Percentiles rank a stretch among this genome's conserved stretches.
phyloP scores from a whole-genome alignment of 92 coral and sea anemone species.

The Chrysogorgia sp. region DNA sequence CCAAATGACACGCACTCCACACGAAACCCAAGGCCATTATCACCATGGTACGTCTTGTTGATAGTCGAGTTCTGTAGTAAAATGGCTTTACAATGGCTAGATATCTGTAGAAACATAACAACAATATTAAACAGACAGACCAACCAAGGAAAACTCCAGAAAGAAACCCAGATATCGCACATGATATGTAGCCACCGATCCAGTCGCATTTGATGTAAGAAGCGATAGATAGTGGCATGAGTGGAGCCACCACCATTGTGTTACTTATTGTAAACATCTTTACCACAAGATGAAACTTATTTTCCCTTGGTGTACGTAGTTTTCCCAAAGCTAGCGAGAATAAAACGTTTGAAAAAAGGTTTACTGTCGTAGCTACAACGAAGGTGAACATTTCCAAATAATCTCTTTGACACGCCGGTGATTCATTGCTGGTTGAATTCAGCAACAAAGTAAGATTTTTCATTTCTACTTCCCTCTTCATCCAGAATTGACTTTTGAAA shows the following conservation, averaged over 20 bases:
- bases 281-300: slow-evolving; percentile 74
- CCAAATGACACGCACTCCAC: slow-evolving; percentile 70
- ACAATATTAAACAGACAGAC: slow-evolving; percentile 72
- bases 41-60: slow-evolving; percentile 60
- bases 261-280: slow-evolving; percentile 73
- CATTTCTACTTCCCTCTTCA: neutral
- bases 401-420: slow-evolving; percentile 5
- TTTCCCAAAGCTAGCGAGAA: slow-evolving; percentile 79
- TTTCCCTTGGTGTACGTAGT: slow-evolving; percentile 69
- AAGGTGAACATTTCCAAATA: slow-evolving; percentile 37
- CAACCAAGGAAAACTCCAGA: slow-evolving; percentile 76
- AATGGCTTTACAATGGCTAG: slow-evolving; percentile 81
- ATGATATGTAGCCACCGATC: slow-evolving; percentile 72
- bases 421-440: neutral
- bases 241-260: slow-evolving; percentile 64
- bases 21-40: slow-evolving; percentile 59
- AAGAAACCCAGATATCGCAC: slow-evolving; percentile 74
- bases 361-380: neutral
- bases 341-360: slow-evolving; percentile 58
- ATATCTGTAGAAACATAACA: slow-evolving; percentile 75
- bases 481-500: no score
- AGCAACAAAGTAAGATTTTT: neutral
- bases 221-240: slow-evolving; percentile 67
- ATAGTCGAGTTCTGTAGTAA: slow-evolving; percentile 73
- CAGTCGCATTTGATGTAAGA: slow-evolving; percentile 72